These are phyloP conservation scores for Acanthurus lineatus DNA, from an alignment of 2,797 vertebrate species.

Conservation along the genomic window DNA sequence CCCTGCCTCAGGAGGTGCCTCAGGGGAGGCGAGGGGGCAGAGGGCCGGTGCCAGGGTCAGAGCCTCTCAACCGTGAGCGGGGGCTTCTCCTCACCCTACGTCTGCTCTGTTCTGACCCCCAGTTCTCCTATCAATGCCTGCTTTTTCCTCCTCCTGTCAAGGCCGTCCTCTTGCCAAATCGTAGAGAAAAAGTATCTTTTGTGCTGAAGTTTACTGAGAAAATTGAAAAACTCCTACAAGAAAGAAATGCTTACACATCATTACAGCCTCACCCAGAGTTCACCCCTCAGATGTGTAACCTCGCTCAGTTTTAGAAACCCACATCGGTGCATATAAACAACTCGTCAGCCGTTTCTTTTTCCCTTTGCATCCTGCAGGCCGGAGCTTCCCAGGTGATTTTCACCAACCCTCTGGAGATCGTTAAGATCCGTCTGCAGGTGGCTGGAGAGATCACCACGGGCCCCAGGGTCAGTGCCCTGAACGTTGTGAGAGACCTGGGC, in stretches of 20 bases:
- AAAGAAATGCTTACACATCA: conserved; percentile 78
- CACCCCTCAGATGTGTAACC: conserved; percentile 50
- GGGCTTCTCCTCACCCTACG: conserved; percentile 84
- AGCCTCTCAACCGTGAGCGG: conserved; percentile 79
- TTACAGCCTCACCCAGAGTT: conserved; percentile 57
- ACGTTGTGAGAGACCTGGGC: conserved; percentile 94
- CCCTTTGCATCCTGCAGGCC: conserved; percentile 85
- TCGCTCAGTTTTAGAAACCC: conserved; percentile 11
- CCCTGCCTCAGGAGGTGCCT: conserved; percentile 86
- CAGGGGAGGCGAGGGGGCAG: conserved; percentile 88
- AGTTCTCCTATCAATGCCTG: conserved; percentile 86
- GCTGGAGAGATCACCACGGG: conserved; percentile 98
- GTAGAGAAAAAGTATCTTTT: conserved; percentile 70
- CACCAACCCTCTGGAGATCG: conserved; percentile 99
- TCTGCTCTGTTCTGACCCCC: conserved; percentile 88
- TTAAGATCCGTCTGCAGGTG: conserved; percentile 99
- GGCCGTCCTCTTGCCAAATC: conserved; percentile 70
- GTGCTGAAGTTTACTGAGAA: conserved; percentile 81
- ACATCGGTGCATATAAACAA: conserved; percentile 4
- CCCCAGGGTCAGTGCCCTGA: conserved; percentile 95
- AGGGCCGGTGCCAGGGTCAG: conserved; percentile 90
- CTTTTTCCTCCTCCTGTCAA: conserved; percentile 80
- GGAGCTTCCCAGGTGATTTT: conserved; percentile 99
- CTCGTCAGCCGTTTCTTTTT: conserved; percentile 22
- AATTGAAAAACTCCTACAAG: conserved; percentile 72